These are phyloP conservation scores for Seira sanloemensis DNA, from an alignment of 2,888 invertebrate species.

Conservation along the genomic window DNA sequence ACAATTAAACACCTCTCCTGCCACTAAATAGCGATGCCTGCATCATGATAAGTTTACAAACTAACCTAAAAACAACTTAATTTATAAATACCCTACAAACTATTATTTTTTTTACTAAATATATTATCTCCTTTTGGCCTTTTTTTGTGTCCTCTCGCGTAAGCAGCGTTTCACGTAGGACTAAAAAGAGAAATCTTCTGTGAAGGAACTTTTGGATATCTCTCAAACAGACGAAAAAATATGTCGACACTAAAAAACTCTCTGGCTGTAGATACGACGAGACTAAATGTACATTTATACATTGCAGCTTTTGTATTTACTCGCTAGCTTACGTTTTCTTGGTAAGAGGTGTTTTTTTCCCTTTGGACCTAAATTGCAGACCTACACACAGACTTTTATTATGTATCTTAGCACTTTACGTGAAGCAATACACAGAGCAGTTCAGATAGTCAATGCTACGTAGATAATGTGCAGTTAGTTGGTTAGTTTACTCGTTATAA, in stretches of 20 bases:
- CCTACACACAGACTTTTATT: not conserved
- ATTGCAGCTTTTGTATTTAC: not conserved
- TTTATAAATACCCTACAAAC: slow-evolving; percentile 1
- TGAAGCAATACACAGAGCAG: no score
- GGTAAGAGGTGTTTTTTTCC: not conserved
- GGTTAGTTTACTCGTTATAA: no score
- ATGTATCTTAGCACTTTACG: not conserved
- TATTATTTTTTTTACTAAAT: not conserved
- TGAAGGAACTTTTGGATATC: not conserved
- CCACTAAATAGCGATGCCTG: no score
- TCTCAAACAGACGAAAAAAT: not conserved
- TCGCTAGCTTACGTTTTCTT: not conserved
- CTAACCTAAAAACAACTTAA: not conserved
- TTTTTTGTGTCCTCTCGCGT: not conserved
- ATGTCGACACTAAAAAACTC: slow-evolving; percentile 12
- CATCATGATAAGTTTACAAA: no score
- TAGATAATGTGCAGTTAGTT: no score
- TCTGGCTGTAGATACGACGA: not conserved
- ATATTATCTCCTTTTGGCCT: not conserved
- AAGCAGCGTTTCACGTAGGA: not conserved
- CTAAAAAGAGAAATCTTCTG: slow-evolving; percentile 13
- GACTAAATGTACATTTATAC: not conserved
- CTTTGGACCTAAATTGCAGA: not conserved
- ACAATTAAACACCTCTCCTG: not conserved
- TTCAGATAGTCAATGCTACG: no score